These are phyloP conservation scores for Salvelinus alpinus DNA, from an alignment of 2,113 vertebrate species.

Conservation along the genomic window DNA sequence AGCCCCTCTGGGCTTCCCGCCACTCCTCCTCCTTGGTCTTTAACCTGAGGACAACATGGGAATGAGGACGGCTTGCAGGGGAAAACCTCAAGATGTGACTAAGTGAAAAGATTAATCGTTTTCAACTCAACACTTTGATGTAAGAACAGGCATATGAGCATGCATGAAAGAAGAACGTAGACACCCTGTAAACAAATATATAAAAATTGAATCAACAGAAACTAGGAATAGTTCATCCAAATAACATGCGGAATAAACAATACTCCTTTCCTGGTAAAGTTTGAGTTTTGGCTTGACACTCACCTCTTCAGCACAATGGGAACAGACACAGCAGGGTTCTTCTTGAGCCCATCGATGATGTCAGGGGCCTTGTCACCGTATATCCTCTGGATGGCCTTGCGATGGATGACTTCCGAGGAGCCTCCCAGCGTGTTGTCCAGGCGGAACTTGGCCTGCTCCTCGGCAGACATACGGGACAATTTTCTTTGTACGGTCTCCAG, in stretches of 20 bases:
- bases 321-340: slow-evolving; percentile 89
- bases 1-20: slow-evolving; percentile 97
- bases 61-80: background rate
- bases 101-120: too few relatives aligned
- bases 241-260: background rate
- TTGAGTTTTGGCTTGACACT: background rate
- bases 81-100: too few relatives aligned
- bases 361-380: slow-evolving; percentile 95
- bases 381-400: slow-evolving; percentile 98
- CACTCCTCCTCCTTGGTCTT: slow-evolving; percentile 99
- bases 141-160: too few relatives aligned
- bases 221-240: too few relatives aligned
- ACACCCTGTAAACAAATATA: too few relatives aligned
- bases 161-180: too few relatives aligned
- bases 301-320: slow-evolving; percentile 98
- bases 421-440: slow-evolving; percentile 95
- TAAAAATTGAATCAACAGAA: too few relatives aligned
- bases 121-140: too few relatives aligned
- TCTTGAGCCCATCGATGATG: slow-evolving; percentile 94
- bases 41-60: slow-evolving; percentile 73
- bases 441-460: slow-evolving; percentile 94
- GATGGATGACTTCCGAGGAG: slow-evolving; percentile 94
- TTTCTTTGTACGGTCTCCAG: slow-evolving; percentile 94
- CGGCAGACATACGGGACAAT: slow-evolving; percentile 93
- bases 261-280: background rate